Evolutionary conservation across 2,797 vertebrate species (phyloP), one percentile per base, ranked within the genome.

Genomic region (Sebastes minor): DNA sequence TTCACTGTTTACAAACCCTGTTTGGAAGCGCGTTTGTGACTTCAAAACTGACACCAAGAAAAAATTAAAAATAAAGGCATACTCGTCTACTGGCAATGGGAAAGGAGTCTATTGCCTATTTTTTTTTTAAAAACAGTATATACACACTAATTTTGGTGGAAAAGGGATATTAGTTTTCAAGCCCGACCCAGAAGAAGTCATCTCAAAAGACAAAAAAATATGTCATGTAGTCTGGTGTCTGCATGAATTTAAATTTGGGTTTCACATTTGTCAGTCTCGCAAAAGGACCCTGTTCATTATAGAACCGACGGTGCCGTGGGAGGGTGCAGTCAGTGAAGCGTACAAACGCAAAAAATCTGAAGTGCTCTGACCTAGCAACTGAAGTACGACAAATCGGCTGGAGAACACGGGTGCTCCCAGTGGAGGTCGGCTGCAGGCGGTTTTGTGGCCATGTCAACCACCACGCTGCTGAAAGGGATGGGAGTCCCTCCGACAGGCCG

Each of bases 41-140:
- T 18, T 46, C 16, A 18, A 46, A 46, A 8, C 0, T 46, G 42
- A 46, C 16, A 20, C 42, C 42, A 46, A 18, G 6, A 46, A 18
- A 46, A 8, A 46, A 46, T 0, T 4, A 46, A 46, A 18, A 46
- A 18, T 0, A 18, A 18, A 46, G 16, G 42, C 46, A 46, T 49
- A 20, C 46, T 49, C 3, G 2, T 49, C 46, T 49, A 49, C 18
- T 49, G 46, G 46, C 7, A 49, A 49, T 4, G 18, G 6, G 42
- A 46, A 46, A 18, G 16, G 46, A 49, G 3, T 20, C 46, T 49
- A 49, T 49, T 49, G 7, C 46, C 46, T 20, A 4, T 49, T 18
- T 46, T 46, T 38, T 46, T 18, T 46, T 9, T 4, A 10, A 33
- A 20, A 49, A 18, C 46, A 8, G 46, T 8, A 49, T 8, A 8